phyloP scores from a whole-genome alignment of 2,888 invertebrate species.

The Hylaea fasciaria region DNA sequence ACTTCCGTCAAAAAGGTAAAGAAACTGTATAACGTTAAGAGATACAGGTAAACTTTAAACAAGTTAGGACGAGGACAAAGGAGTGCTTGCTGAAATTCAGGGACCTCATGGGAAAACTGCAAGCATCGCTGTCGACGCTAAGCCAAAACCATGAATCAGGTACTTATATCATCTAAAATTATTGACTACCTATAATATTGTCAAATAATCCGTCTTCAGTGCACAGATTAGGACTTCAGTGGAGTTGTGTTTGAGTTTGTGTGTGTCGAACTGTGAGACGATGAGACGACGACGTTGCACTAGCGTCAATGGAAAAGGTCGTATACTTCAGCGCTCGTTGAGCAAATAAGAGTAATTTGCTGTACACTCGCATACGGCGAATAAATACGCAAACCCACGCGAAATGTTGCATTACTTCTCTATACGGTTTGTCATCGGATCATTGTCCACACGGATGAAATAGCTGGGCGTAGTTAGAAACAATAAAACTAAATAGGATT shows the following conservation, averaged over 20 bases:
- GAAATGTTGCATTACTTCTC: conserved; percentile 7
- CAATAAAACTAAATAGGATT: no score
- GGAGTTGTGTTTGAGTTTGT: no score
- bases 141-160: no score
- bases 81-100: background rate
- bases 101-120: no score
- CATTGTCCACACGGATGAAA: no score
- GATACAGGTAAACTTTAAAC: background rate
- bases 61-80: no score
- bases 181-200: no score
- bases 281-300: conserved; percentile 9
- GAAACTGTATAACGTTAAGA: conserved; percentile 2
- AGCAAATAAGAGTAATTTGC: conserved; percentile 62
- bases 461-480: no score
- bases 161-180: no score
- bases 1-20: background rate
- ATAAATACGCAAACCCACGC: conserved; percentile 58
- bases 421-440: no score
- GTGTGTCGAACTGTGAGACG: conserved; percentile 29
- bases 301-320: conserved; percentile 47
- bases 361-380: conserved; percentile 53
- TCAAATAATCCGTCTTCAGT: no score
- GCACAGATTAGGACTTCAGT: conserved; percentile 12
- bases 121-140: no score
- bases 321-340: conserved; percentile 43